phyloP scores from a whole-genome alignment of 2,797 vertebrate genomes.

The Oreochromis grahami region DNA sequence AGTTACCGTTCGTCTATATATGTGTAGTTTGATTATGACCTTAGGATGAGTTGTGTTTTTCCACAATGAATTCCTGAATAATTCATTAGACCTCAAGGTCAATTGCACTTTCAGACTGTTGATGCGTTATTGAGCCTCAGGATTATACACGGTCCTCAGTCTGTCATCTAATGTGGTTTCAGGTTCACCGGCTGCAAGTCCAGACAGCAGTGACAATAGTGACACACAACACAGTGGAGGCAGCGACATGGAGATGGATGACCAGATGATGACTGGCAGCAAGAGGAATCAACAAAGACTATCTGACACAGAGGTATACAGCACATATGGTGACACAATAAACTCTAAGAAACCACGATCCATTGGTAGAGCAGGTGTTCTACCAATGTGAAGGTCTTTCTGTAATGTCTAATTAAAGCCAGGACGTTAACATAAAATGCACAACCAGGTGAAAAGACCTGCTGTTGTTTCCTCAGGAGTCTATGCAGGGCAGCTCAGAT shows the following conservation, averaged over 20 bases:
- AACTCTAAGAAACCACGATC: background rate
- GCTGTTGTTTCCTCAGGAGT: conserved; percentile 78
- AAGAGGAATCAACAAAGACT: conserved; percentile 93
- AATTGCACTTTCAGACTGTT: background rate
- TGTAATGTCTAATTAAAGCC: background rate
- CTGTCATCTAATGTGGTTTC: background rate
- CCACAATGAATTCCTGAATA: rapidly evolving
- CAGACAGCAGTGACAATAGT: conserved; percentile 98
- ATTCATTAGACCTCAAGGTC: background rate
- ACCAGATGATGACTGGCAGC: conserved; percentile 88
- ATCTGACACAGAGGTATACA: conserved; percentile 92
- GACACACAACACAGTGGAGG: conserved; percentile 97
- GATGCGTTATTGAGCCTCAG: rapidly evolving
- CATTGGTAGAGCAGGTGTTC: background rate
- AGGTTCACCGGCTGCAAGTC: conserved; percentile 96
- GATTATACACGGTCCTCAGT: background rate
- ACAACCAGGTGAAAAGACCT: background rate
- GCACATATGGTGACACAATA: rapidly evolving
- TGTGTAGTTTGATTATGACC: background rate
- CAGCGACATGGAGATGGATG: conserved; percentile 98
- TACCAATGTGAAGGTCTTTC: background rate
- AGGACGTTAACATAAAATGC: background rate
- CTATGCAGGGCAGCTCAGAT: conserved; percentile 98
- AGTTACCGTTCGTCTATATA: background rate
- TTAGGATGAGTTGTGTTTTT: background rate